Evolutionary conservation across 1,140 invertebrate species (phyloP).

Genomic region (Amphibalanus amphitrite): DNA sequence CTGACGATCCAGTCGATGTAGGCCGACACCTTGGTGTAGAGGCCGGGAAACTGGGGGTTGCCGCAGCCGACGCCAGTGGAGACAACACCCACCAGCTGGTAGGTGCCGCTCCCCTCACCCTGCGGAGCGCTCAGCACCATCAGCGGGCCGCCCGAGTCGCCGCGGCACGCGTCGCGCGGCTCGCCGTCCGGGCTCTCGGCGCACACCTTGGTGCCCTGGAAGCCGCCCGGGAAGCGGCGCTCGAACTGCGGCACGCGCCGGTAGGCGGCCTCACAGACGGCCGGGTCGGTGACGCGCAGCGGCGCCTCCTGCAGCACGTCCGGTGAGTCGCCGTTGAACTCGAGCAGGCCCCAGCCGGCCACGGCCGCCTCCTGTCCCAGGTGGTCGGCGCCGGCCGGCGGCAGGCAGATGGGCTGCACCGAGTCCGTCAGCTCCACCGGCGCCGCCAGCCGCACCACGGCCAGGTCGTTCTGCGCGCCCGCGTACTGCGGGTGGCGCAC

Average conservation of each 20-base stretch:
- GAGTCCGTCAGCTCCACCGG: constrained; percentile 32
- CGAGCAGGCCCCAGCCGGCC: constrained; percentile 44
- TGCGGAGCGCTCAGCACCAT: constrained; percentile 10
- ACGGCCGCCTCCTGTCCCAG: constrained; percentile 27
- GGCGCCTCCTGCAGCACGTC: constrained; percentile 36
- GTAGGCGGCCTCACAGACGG: constrained; percentile 26
- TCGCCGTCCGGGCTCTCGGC: neutral
- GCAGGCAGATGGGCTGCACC: constrained; percentile 41
- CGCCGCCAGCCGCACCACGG: constrained; percentile 37
- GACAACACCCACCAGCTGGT: constrained; percentile 20
- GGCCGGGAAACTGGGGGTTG: constrained; percentile 18
- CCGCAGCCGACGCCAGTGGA: constrained; percentile 22
- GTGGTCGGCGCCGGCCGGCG: constrained; percentile 34
- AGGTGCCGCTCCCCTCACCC: constrained; percentile 10
- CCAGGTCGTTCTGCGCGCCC: constrained; percentile 34
- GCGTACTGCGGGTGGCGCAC: constrained; percentile 28
- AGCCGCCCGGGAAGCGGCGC: neutral
- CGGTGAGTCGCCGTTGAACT: constrained; percentile 33
- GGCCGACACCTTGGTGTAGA: constrained; percentile 21
- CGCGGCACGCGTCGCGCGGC: constrained; percentile 14
- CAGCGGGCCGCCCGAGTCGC: constrained; percentile 23
- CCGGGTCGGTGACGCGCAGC: constrained; percentile 35
- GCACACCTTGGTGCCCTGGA: constrained; percentile 14
- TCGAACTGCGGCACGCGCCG: neutral
- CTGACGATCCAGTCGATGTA: constrained; percentile 21